Evolutionary conservation across 2,113 vertebrate genomes (phyloP).

Genomic region (Petroica traversi): DNA sequence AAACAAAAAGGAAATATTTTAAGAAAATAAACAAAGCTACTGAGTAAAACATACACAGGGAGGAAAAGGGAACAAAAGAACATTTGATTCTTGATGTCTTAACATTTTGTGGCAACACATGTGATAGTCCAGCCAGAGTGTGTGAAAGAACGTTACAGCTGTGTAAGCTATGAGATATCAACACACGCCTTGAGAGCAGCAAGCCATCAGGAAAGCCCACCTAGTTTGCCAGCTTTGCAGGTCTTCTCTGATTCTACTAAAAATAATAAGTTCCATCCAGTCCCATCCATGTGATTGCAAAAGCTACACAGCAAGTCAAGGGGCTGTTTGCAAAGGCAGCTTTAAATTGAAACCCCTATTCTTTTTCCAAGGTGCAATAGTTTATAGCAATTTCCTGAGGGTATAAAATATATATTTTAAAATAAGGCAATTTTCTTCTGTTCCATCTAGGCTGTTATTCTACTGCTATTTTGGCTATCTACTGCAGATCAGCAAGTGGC

Average conservation of each 20-base stretch:
- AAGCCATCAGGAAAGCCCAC: conserved; percentile 49
- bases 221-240: conserved; percentile 33
- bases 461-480: background rate
- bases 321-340: conserved; percentile 1
- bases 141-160: conserved; percentile 66
- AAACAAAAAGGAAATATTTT: conserved; percentile 77
- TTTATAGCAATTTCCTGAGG: conserved; percentile 21
- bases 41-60: conserved; percentile 71
- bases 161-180: conserved; percentile 62
- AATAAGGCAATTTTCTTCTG: background rate
- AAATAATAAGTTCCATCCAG: conserved; percentile 41
- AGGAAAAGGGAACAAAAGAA: conserved; percentile 75
- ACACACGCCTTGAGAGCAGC: conserved; percentile 23
- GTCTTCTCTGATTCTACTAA: conserved; percentile 52
- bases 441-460: background rate
- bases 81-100: conserved; percentile 73
- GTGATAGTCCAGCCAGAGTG: conserved; percentile 35
- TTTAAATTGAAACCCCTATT: conserved; percentile 26
- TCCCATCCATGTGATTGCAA: background rate
- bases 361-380: conserved; percentile 8
- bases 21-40: conserved; percentile 80
- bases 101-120: conserved; percentile 67
- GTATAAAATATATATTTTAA: background rate
- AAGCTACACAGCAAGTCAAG: background rate
- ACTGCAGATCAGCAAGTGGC: background rate